These are phyloP conservation scores for Gymnorhina tibicen DNA, from an alignment of 2,113 vertebrate genomes.

Conservation along the genomic window DNA sequence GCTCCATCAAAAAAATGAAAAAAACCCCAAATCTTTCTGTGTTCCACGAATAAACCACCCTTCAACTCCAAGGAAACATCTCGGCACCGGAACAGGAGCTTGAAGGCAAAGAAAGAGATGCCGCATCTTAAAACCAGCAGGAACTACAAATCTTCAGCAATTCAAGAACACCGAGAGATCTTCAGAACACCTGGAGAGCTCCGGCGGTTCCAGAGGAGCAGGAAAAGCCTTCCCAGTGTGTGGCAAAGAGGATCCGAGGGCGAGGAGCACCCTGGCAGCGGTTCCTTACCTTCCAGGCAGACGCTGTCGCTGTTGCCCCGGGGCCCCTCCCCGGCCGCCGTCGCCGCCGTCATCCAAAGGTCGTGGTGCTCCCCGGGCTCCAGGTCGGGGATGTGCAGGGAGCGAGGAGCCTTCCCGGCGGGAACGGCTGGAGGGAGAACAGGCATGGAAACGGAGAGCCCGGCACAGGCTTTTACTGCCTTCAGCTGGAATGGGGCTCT, in stretches of 20 bases:
- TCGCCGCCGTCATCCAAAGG: slow-evolving; percentile 71
- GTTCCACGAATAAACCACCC: not conserved
- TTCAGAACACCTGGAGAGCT: not conserved
- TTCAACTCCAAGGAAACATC: accelerated
- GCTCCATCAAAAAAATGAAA: not conserved
- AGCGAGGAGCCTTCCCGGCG: not conserved
- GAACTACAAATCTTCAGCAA: not conserved
- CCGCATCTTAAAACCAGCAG: not conserved
- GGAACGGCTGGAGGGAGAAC: slow-evolving; percentile 31
- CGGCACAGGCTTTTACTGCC: accelerated
- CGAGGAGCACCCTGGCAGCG: accelerated
- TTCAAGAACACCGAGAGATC: not conserved
- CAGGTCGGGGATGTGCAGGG: not conserved
- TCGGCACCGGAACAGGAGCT: no score
- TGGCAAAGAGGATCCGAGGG: not conserved
- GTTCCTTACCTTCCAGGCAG: slow-evolving; percentile 26
- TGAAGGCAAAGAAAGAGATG: not conserved
- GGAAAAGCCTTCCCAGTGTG: not conserved
- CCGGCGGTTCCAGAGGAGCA: accelerated
- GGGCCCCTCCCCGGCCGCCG: slow-evolving; percentile 66
- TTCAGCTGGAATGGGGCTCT: not conserved
- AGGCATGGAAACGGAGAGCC: not conserved
- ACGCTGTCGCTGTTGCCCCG: slow-evolving; percentile 42
- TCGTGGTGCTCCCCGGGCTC: not conserved
- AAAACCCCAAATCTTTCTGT: not conserved